phyloP scores from a whole-genome alignment of 2,888 invertebrate genomes.

The Anaspis maculata region DNA sequence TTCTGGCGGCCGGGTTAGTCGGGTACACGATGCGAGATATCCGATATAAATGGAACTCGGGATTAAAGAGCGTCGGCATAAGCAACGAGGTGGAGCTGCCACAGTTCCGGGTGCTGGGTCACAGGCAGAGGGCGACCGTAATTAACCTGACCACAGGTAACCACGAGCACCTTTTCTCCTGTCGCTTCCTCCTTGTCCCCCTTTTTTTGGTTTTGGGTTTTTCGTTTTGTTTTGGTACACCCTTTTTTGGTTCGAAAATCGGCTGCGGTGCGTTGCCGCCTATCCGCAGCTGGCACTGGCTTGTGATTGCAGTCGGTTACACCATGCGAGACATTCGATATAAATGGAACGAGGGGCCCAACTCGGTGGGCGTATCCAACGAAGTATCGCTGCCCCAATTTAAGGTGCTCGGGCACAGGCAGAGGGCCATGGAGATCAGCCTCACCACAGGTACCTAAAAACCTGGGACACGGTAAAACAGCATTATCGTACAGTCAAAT shows the following conservation, averaged over 20 bases:
- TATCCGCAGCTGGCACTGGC: slow-evolving; percentile 36
- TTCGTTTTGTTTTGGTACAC: slow-evolving; percentile 11
- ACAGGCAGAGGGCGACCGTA: slow-evolving; percentile 89
- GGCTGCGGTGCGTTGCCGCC: slow-evolving; percentile 23
- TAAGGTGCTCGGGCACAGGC: slow-evolving; percentile 94
- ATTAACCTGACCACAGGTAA: slow-evolving; percentile 95
- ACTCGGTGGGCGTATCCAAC: slow-evolving; percentile 91
- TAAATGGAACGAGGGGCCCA: slow-evolving; percentile 93
- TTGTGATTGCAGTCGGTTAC: slow-evolving; percentile 81
- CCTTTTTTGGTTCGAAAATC: slow-evolving; percentile 20
- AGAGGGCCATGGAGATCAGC: slow-evolving; percentile 92
- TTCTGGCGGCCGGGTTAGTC: slow-evolving; percentile 56
- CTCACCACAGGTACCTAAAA: slow-evolving; percentile 90
- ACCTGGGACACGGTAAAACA: slow-evolving; percentile 24
- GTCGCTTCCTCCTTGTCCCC: slow-evolving; percentile 14
- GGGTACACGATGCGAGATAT: slow-evolving; percentile 97
- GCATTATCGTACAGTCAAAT: too few relatives aligned
- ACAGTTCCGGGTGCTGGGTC: slow-evolving; percentile 94
- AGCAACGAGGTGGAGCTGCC: slow-evolving; percentile 93
- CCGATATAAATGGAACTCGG: slow-evolving; percentile 94
- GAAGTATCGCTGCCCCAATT: slow-evolving; percentile 96
- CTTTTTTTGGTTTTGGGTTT: slow-evolving; percentile 4
- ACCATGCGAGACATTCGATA: slow-evolving; percentile 96
- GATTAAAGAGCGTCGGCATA: slow-evolving; percentile 88
- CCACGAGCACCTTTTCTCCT: slow-evolving; percentile 15